Percentiles rank a stretch among this genome's conserved stretches.
These are phyloP conservation scores for Antheraea mylitta DNA, from an alignment of 1,140 invertebrate species.

Conservation along the genomic window DNA sequence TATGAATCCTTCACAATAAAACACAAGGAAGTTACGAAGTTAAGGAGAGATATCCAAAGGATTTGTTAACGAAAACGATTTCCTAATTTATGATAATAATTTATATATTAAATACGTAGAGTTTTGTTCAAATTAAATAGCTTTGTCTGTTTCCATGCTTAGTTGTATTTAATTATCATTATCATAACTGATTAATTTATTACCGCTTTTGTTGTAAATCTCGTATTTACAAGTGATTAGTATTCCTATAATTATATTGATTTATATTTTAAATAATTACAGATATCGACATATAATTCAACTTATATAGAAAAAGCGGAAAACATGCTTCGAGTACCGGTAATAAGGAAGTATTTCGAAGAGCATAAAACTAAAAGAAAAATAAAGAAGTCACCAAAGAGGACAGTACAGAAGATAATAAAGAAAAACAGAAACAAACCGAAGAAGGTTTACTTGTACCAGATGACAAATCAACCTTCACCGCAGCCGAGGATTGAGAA, in stretches of 20 bases:
- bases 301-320: slow-evolving; percentile 57
- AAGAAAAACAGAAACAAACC: slow-evolving; percentile 49
- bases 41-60: no score
- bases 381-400: slow-evolving; percentile 53
- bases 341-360: slow-evolving; percentile 37
- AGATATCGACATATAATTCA: slow-evolving; percentile 29
- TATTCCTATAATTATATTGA: background rate
- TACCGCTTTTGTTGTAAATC: no score
- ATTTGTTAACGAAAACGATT: no score
- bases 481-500: slow-evolving; percentile 23
- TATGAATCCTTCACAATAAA: no score
- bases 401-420: slow-evolving; percentile 68
- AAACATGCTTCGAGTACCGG: slow-evolving; percentile 49
- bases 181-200: no score
- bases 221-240: no score
- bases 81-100: no score
- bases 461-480: slow-evolving; percentile 34
- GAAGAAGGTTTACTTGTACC: slow-evolving; percentile 41
- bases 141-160: no score
- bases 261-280: slow-evolving; percentile 14
- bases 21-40: no score
- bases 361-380: slow-evolving; percentile 42
- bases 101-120: no score
- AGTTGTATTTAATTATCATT: no score
- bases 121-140: no score